Conservation (phyloP, 2,888 invertebrate genomes). For the Papilio elwesi region DNA sequence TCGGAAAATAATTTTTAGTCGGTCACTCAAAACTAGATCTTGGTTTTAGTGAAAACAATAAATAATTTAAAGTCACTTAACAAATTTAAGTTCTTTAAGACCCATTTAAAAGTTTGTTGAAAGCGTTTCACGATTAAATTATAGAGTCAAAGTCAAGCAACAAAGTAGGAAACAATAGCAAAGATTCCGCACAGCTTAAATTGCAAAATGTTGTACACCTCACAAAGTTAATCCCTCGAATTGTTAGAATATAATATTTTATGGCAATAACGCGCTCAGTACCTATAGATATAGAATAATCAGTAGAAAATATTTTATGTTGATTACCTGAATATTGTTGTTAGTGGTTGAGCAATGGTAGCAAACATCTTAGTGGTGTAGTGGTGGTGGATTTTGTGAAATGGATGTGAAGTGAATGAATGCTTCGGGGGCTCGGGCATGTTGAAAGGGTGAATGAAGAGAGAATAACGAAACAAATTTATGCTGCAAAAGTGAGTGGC, state of each 20-base stretch:
- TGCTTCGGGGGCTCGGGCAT: too few relatives aligned
- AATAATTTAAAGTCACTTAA: constrained; percentile 14
- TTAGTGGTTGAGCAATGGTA: too few relatives aligned
- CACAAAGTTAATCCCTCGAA: constrained; percentile 3
- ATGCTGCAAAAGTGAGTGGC: too few relatives aligned
- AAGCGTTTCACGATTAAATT: constrained; percentile 20
- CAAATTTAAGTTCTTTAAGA: constrained; percentile 12
- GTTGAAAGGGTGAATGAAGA: too few relatives aligned
- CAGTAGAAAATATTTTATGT: too few relatives aligned
- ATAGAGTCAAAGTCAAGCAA: constrained; percentile 21
- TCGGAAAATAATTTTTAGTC: not conserved
- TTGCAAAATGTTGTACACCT: constrained; percentile 17
- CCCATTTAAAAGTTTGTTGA: constrained; percentile 5
- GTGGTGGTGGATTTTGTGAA: too few relatives aligned
- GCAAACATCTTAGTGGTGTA: too few relatives aligned
- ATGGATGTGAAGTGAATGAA: too few relatives aligned
- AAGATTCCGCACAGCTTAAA: constrained; percentile 12
- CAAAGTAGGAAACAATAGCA: constrained; percentile 13
- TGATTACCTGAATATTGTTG: not conserved
- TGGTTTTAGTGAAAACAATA: constrained; percentile 1
- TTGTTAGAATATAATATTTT: constrained; percentile 7
- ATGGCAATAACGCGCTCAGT: not conserved
- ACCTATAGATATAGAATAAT: not conserved
- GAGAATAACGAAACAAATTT: too few relatives aligned
- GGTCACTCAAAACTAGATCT: not conserved